These are phyloP conservation scores for Dicranocentrus wangi DNA, from an alignment of 2,888 invertebrate species.

Conservation along the genomic window DNA sequence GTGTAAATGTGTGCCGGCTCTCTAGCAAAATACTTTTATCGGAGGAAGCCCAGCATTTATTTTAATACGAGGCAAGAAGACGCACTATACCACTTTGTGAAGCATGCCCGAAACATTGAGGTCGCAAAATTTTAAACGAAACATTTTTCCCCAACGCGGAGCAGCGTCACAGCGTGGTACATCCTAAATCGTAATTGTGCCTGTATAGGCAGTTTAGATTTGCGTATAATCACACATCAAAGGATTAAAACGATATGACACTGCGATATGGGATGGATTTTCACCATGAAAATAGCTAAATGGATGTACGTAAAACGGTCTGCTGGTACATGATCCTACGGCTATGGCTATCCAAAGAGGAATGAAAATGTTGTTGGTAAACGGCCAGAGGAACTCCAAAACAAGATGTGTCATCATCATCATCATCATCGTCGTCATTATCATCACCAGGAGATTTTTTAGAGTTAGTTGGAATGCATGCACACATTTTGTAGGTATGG, in stretches of 20 bases:
- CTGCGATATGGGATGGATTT: conserved; percentile 9
- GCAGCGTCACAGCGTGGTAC: too few relatives aligned
- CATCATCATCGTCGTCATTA: conserved; percentile 44
- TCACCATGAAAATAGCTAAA: conserved; percentile 14
- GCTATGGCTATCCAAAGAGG: conserved; percentile 42
- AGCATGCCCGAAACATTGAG: too few relatives aligned
- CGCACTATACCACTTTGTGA: too few relatives aligned
- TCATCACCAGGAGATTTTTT: conserved; percentile 32
- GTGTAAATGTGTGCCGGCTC: not conserved
- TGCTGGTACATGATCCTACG: conserved; percentile 48
- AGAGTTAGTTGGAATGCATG: not conserved
- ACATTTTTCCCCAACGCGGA: too few relatives aligned
- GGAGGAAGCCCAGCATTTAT: not conserved
- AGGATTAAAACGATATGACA: conserved; percentile 37
- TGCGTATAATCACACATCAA: conserved; percentile 19
- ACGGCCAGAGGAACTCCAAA: conserved; percentile 54
- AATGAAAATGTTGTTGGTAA: conserved; percentile 61
- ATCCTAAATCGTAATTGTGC: not conserved
- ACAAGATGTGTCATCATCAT: conserved; percentile 59
- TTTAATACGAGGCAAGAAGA: not conserved
- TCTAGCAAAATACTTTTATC: not conserved
- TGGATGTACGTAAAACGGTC: too few relatives aligned
- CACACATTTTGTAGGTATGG: not conserved
- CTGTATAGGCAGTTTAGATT: not conserved
- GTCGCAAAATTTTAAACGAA: too few relatives aligned